These are phyloP conservation scores for Chrysolina oricalcia DNA, from an alignment of 2,888 invertebrate species.

Conservation along the genomic window DNA sequence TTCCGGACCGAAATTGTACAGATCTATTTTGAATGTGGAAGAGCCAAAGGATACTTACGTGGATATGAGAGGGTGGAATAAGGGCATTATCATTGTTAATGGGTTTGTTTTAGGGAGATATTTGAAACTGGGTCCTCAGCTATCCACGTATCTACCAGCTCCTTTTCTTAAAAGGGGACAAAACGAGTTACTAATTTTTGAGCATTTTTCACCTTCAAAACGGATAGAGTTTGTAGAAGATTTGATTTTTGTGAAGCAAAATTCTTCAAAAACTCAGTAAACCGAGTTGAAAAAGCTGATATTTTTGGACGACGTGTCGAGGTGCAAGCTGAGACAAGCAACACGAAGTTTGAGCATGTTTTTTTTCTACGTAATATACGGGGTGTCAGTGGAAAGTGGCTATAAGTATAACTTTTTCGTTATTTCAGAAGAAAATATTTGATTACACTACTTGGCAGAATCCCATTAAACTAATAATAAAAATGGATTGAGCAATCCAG, in stretches of 20 bases:
- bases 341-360: too few relatives aligned
- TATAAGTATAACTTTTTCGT: too few relatives aligned
- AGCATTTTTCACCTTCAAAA: conserved; percentile 60
- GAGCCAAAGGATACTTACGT: conserved; percentile 83
- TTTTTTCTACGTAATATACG: too few relatives aligned
- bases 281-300: too few relatives aligned
- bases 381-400: too few relatives aligned
- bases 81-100: conserved; percentile 89
- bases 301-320: too few relatives aligned
- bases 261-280: not conserved
- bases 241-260: not conserved
- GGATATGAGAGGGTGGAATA: conserved; percentile 86
- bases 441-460: too few relatives aligned
- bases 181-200: conserved; percentile 68
- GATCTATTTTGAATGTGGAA: conserved; percentile 69
- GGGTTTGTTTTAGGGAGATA: conserved; percentile 90
- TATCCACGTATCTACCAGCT: conserved; percentile 87
- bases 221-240: conserved; percentile 10
- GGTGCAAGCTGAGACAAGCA: too few relatives aligned
- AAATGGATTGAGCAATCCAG: too few relatives aligned
- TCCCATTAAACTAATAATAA: too few relatives aligned
- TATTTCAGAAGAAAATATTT: too few relatives aligned
- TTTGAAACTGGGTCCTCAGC: conserved; percentile 84
- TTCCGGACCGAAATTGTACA: conserved; percentile 76
- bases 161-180: conserved; percentile 78